Evolutionary conservation across 2,113 vertebrate species (phyloP), one percentile per base, ranked within the genome.

Genomic region (Gasterosteus nipponicus): DNA sequence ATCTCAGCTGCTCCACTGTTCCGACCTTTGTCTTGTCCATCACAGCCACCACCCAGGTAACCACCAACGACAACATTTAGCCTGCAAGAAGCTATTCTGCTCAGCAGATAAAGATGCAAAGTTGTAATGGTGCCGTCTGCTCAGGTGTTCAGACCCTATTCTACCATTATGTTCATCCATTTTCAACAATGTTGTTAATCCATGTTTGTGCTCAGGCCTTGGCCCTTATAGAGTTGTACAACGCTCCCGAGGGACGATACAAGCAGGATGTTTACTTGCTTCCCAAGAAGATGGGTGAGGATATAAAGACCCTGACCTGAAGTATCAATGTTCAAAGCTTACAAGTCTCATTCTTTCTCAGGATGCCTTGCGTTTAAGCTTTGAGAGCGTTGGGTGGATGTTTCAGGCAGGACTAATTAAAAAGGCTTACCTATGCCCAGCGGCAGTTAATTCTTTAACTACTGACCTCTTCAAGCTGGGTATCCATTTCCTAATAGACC

Each of bases 191-290:
- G 0, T 78, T 60, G 35, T 51, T 69, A 10, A 72, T 63, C 18
- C 5, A 3, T 63, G 22, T 84, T 79, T 81, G 49, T 82, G 80
- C 74, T 85, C 75, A 99, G 97, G 97, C 97, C 58, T 91, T 98
- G 92, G 97, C 97, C 41, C 94, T 99, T 71, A 99, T 99, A 54
- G 98, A 99, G 89, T 91, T 99, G 83, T 98, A 98, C 91, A 98
- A 99, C 0, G 97, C 97, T 53, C 97, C 98, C 0, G 97, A 99
- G 78, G 97, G 97, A 69, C 96, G 98, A 7, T 99, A 99, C 94
- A 98, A 98, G 83, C 97, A 99, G 90, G 98, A 99, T 4, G 98
- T 99, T n/a, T 99, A 99, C 87, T 92, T 99, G 88, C 95, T 99
- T 89, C 98, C 98, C 8, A 99, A 99, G 89, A 98, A 98, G 88